Evolutionary conservation across 2,113 vertebrate genomes (phyloP).

Genomic region (Amia ocellicauda): DNA sequence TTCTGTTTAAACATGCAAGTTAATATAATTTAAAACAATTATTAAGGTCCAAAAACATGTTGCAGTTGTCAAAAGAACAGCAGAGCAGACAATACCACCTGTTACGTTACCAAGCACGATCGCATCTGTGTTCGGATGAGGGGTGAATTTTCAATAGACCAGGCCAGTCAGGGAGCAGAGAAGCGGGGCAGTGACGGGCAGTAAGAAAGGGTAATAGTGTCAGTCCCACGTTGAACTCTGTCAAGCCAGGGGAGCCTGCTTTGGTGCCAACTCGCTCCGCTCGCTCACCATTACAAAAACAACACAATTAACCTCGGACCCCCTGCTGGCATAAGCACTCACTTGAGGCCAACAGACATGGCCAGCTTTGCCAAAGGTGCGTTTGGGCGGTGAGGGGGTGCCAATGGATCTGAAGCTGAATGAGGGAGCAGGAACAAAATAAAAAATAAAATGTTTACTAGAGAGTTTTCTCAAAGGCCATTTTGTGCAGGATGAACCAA

Average conservation of each 20-base stretch:
- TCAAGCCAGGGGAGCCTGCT: neutral
- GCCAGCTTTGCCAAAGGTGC: neutral
- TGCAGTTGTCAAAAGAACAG: too few relatives aligned
- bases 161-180: neutral
- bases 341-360: neutral
- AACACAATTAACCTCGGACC: neutral
- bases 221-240: neutral
- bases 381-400: neutral
- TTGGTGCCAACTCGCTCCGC: neutral
- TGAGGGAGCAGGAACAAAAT: too few relatives aligned
- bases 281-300: neutral
- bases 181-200: neutral
- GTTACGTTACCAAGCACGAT: neutral
- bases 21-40: too few relatives aligned
- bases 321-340: constrained; percentile 1
- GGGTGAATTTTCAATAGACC: neutral
- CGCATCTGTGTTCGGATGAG: neutral
- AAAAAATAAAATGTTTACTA: too few relatives aligned
- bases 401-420: neutral
- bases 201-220: neutral
- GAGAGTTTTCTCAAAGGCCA: too few relatives aligned
- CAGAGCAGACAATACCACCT: too few relatives aligned
- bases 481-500: too few relatives aligned
- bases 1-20: too few relatives aligned
- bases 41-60: too few relatives aligned